Percentiles rank a stretch among this genome's conserved stretches.
These are phyloP conservation scores for Polylopha cassiicola DNA, from an alignment of 2,888 invertebrate genomes.

Conservation along the genomic window DNA sequence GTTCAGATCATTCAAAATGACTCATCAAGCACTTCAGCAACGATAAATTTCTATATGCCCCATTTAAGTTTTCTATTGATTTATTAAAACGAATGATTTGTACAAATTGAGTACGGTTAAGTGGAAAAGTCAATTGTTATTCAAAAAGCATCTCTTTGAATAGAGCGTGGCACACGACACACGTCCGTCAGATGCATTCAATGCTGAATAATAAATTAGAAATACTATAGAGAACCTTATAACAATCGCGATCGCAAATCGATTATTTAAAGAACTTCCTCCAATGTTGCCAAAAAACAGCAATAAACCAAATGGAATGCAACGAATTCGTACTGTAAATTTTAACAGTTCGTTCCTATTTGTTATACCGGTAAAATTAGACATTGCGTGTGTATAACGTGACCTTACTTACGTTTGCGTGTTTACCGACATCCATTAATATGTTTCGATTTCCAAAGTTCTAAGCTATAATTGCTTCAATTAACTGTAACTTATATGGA, in stretches of 20 bases:
- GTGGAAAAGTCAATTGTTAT: constrained; percentile 44
- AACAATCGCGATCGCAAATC: constrained; percentile 11
- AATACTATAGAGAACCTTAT: constrained; percentile 15
- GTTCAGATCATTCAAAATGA: too few species aligned
- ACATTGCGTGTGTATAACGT: constrained; percentile 33
- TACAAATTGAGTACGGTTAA: constrained; percentile 35
- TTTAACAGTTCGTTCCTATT: not conserved
- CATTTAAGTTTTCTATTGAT: constrained; percentile 6
- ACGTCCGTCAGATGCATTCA: constrained; percentile 52
- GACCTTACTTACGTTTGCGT: constrained; percentile 32
- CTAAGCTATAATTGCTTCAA: constrained; percentile 14
- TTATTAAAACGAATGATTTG: constrained; percentile 28
- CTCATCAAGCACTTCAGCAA: too few species aligned
- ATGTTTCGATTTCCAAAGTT: constrained; percentile 19
- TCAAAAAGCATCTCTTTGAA: constrained; percentile 46
- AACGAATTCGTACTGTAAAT: too few species aligned
- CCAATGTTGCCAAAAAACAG: too few species aligned
- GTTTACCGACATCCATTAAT: constrained; percentile 10
- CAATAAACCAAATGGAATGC: too few species aligned
- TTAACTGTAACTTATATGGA: too few species aligned
- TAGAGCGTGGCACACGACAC: constrained; percentile 65
- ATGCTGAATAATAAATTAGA: constrained; percentile 48
- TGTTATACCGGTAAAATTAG: constrained; percentile 1
- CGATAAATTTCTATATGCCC: constrained; percentile 2
- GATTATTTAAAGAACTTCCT: too few species aligned